Conservation (phyloP, 2,113 vertebrate species). For the Junco hyemalis region DNA sequence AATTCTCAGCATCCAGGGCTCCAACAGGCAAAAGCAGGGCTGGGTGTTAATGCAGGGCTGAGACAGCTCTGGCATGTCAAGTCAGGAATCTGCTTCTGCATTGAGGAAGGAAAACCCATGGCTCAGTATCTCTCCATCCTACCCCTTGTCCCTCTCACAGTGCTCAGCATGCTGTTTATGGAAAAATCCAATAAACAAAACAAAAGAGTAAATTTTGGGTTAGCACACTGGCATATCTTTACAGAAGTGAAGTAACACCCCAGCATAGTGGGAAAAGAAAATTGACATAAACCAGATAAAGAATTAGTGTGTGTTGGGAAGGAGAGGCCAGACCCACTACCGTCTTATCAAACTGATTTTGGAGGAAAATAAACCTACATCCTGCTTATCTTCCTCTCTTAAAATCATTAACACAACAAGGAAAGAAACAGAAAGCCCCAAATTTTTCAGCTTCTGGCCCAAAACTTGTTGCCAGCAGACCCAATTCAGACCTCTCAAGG, state of each 20-base stretch:
- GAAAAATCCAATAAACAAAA: background rate
- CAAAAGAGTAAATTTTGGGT: background rate
- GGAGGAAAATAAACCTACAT: background rate
- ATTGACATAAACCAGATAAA: background rate
- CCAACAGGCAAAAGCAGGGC: background rate
- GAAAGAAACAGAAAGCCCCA: background rate
- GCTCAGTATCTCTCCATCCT: background rate
- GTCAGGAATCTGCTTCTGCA: background rate
- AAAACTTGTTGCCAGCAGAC: background rate
- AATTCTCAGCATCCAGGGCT: background rate
- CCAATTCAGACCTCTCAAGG: background rate
- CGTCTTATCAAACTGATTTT: background rate
- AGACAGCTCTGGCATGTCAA: background rate
- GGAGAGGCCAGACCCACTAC: background rate
- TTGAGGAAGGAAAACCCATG: background rate
- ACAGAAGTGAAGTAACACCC: background rate
- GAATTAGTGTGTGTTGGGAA: background rate
- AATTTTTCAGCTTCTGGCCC: background rate
- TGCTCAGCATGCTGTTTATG: fast-evolving
- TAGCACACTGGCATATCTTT: fast-evolving
- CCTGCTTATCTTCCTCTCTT: background rate
- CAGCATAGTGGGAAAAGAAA: background rate
- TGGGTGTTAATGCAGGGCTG: background rate
- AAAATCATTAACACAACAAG: background rate
- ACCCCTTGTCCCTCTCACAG: background rate